These are phyloP conservation scores for Penelope pileata DNA, from an alignment of 2,113 vertebrate species.

Conservation along the genomic window DNA sequence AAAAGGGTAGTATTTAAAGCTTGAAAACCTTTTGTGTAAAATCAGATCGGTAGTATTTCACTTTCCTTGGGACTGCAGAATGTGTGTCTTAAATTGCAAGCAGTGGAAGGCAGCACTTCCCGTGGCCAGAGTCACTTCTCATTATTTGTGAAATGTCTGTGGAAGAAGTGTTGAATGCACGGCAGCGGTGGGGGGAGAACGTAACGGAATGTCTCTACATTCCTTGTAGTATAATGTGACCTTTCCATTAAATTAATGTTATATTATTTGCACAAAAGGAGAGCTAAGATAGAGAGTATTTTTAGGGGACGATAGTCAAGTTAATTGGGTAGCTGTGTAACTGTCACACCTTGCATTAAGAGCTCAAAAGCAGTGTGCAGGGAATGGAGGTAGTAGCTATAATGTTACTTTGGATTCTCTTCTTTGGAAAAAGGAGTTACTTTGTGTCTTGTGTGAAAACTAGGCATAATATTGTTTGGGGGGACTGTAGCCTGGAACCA, in stretches of 20 bases:
- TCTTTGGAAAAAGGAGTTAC: background rate
- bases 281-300: conserved; percentile 27
- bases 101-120: background rate
- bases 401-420: background rate
- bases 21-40: background rate
- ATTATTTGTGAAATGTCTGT: conserved; percentile 17
- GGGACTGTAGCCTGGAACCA: background rate
- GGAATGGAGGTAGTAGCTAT: background rate
- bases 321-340: conserved; percentile 54
- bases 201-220: conserved; percentile 15
- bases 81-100: background rate
- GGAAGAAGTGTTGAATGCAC: background rate
- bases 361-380: background rate
- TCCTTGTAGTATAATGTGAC: conserved; percentile 46
- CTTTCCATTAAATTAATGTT: conserved; percentile 52
- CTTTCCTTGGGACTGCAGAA: background rate
- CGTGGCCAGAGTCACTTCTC: background rate
- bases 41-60: background rate
- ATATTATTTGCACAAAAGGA: conserved; percentile 20
- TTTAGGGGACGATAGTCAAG: conserved; percentile 29
- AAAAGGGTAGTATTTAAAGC: background rate
- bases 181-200: background rate
- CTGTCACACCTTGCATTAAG: conserved; percentile 12
- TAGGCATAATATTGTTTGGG: background rate
- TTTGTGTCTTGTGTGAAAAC: background rate